Conservation (phyloP, 2,113 vertebrate genomes). For the Actinemys pallida region DNA sequence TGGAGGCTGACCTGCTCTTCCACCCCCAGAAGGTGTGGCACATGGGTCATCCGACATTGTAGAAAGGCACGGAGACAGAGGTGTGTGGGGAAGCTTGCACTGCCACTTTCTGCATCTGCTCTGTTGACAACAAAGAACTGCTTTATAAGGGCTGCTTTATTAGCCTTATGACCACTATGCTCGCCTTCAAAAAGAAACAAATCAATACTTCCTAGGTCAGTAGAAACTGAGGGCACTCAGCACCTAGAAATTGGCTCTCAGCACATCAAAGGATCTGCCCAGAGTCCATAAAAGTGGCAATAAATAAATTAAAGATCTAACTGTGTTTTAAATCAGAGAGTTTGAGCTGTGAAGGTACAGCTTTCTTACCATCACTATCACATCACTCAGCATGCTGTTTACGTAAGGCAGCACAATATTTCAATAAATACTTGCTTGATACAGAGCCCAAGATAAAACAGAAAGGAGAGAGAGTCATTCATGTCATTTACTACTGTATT, state of each 20-base stretch:
- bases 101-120: neutral
- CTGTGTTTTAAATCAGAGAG: constrained; percentile 13
- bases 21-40: accelerated
- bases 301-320: constrained; percentile 48
- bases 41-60: neutral
- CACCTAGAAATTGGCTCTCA: neutral
- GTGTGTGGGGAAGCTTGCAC: neutral
- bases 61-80: neutral
- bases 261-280: neutral
- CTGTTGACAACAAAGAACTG: neutral
- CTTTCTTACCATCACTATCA: neutral
- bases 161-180: neutral
- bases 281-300: neutral
- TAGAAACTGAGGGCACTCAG: neutral
- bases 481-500: neutral
- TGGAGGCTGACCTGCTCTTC: neutral
- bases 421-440: constrained; percentile 6
- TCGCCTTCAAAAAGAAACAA: constrained; percentile 59
- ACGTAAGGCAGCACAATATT: neutral
- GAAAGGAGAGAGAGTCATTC: neutral
- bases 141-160: neutral
- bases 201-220: neutral
- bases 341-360: constrained; percentile 8
- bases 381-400: neutral
- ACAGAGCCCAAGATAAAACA: neutral